Conservation (phyloP, 2,888 invertebrate genomes). For the Stegophylla sp. region DNA sequence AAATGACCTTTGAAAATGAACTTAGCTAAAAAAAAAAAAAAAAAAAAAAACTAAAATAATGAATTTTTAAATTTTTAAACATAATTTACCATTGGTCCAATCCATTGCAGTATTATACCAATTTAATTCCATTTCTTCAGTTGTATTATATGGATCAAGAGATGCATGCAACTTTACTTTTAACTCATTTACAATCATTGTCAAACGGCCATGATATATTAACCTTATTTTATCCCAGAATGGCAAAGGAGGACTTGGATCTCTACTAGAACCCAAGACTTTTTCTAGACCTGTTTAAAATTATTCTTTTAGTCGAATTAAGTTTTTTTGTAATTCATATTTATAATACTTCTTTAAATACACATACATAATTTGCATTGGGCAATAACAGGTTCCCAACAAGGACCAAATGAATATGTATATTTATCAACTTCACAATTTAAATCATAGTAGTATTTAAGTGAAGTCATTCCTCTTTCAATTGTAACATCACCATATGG, state of each 20-base stretch:
- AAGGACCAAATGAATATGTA: conserved; percentile 95
- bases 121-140: conserved; percentile 97
- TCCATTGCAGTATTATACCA: conserved; percentile 94
- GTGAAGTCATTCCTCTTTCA: conserved; percentile 88
- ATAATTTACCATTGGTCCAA: conserved; percentile 84
- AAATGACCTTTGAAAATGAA: conserved; percentile 91
- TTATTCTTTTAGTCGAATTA: background rate
- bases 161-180: conserved; percentile 94
- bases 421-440: conserved; percentile 90
- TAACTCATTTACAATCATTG: conserved; percentile 84
- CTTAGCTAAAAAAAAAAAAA: conserved; percentile 69
- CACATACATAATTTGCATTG: conserved; percentile 79
- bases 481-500: conserved; percentile 85
- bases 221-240: conserved; percentile 98
- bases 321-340: background rate
- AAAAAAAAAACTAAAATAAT: background rate
- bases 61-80: background rate
- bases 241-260: conserved; percentile 91
- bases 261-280: conserved; percentile 83
- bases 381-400: conserved; percentile 97
- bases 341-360: background rate
- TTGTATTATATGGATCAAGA: conserved; percentile 96
- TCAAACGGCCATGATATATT: conserved; percentile 89
- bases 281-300: conserved; percentile 77
- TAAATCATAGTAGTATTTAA: conserved; percentile 97